A percentile compares a stretch with the other conserved stretches of the same genome.
Conservation (phyloP, 1,140 invertebrate species). For the Tenebrio molitor region DNA sequence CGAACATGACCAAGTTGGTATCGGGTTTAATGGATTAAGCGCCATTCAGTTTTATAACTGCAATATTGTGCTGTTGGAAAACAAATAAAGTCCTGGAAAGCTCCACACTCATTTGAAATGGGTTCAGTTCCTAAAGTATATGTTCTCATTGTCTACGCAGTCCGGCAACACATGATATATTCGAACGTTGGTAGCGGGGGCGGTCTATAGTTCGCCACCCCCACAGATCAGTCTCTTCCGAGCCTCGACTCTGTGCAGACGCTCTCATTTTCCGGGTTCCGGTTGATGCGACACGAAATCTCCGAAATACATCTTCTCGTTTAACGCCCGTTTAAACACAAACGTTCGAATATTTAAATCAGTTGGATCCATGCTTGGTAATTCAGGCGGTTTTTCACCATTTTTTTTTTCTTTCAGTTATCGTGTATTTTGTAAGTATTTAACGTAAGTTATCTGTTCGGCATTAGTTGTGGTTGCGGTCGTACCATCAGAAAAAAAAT, state of each 20-base stretch:
- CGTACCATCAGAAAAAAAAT: slow-evolving; percentile 16
- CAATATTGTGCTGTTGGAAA: not conserved
- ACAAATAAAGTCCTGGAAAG: not conserved
- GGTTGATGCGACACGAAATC: slow-evolving; percentile 19
- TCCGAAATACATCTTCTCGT: not conserved
- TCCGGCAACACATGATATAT: slow-evolving; percentile 34
- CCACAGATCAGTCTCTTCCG: slow-evolving; percentile 44
- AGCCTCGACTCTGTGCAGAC: slow-evolving; percentile 29
- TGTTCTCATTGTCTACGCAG: slow-evolving; percentile 33
- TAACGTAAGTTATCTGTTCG: not conserved
- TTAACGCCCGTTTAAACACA: too few species aligned
- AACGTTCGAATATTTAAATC: not conserved
- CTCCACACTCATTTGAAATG: not conserved
- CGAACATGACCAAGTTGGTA: too few species aligned
- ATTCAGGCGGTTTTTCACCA: not conserved
- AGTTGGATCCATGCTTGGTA: not conserved
- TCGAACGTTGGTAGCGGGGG: slow-evolving; percentile 36
- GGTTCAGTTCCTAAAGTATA: slow-evolving; percentile 8
- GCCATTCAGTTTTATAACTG: not conserved
- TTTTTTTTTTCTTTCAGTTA: not conserved
- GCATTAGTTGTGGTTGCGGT: not conserved
- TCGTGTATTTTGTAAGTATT: slow-evolving; percentile 20
- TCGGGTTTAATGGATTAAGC: not conserved
- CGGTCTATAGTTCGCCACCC: slow-evolving; percentile 26
- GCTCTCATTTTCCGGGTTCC: slow-evolving; percentile 32